Evolutionary conservation across 92 coral and sea anemone genomes (phyloP), one percentile per base, ranked within the genome.

Genomic region (Epizoanthus rinbou): DNA sequence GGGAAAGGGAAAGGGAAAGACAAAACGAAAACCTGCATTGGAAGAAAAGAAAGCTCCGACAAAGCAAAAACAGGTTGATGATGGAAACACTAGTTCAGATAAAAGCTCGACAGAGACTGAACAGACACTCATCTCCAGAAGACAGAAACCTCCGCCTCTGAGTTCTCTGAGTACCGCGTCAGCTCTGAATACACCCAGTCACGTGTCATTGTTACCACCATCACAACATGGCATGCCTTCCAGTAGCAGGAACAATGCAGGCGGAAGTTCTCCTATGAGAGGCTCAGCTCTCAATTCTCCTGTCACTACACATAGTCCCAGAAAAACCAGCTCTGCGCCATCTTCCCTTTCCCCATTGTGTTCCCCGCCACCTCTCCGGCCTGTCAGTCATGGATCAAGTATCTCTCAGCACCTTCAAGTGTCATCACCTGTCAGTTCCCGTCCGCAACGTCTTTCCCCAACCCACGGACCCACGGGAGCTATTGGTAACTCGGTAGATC

Each of bases 11-110:
- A 57, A 76, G 3, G 22, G 23, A 8, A 76, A n/a, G n/a, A n/a
- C n/a, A n/a, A n/a, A 76, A 76, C 35, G 64, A 17, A 76, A 76
- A 58, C 33, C 28, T 76, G 67, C 54, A n/a, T 56, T 11, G 33
- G 45, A 59, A 59, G 64, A 78, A 78, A 57, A 21, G 16, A 78
- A 78, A 41, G 19, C 69, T 37, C 63, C 22, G 24, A 3, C 21
- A 43, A 62, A 60, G 24, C 72, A 59, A 78, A 78, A 39, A 28
- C 57, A 78, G 13, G 31, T 14, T 41, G 19, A 21, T 6, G 41
- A 25, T 14, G 41, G 28, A 3, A 62, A 14, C 41, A 16, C 11
- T 16, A 76, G 69, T n/a, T 31, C n/a, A 33, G 33, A n/a, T 11
- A 60, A 58, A 13, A 37, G 11, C 41, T 60, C 28, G 35, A 25